Base-by-base conservation (phyloP, 2,888 invertebrate species). In the Macrophya annulata region DNA sequence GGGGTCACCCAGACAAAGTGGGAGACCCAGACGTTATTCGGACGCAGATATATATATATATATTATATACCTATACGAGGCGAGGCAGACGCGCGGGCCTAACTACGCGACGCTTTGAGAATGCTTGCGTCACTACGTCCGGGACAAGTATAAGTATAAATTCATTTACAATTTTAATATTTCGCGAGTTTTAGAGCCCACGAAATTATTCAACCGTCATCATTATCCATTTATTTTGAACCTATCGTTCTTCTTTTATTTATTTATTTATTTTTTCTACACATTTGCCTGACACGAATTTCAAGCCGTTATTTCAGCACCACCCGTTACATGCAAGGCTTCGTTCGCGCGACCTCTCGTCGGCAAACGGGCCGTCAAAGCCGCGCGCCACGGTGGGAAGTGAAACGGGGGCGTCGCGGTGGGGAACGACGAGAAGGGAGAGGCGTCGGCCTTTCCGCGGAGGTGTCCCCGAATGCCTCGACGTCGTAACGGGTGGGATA, bases 361-460 rank as follows among this genome's bases (percentile, higher is more conserved):
- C 83, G 83, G 83, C 83, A 83, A 83, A 83, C 83, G 83, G 83
- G 68, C 83, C 83, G 83, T 71, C 83, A 83, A 87, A 74, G 85
- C 81, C 76, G 85, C 76, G 82, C 83, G 59, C 81, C 74, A 85
- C 62, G 79, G 84, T 77, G 48, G 65, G 85, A 85, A 82, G 86
- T 65, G 85, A 85, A 86, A 71, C 85, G 84, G 86, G 62, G 85
- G 84, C 79, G 55, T 77, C 76, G 87, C 59, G 85, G 86, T 45
- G 71, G 59, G 84, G 68, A 37, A 43, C 37, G 59, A 81, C 83
- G 77, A 10, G 48, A 51, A 43, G 45, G 81, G 77, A 59, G 76
- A 45, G 59, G 55, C 65, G 76, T 55, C 71, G 71, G 84, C 77
- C 62, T 84, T 55, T 85, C 79, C 81, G 76, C 74, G 55, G 84